phyloP scores from a whole-genome alignment of 2,888 invertebrate species.

The Tetragonisca angustula region DNA sequence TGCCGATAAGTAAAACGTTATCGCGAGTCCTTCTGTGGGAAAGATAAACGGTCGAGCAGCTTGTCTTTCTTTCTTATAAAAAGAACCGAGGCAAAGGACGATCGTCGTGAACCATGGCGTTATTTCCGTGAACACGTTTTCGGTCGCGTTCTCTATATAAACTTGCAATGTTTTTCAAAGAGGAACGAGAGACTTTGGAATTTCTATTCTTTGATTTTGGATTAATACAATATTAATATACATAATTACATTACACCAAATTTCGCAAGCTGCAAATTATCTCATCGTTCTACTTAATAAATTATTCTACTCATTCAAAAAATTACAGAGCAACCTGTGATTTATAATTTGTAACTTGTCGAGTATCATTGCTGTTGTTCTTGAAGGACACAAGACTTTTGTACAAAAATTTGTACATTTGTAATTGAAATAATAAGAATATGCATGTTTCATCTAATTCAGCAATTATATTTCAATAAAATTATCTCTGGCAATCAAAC shows the following conservation, averaged over 20 bases:
- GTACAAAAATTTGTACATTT: too few relatives aligned
- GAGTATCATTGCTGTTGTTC: too few relatives aligned
- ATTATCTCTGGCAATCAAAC: background rate
- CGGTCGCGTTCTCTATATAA: conserved; percentile 14
- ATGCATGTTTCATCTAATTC: background rate
- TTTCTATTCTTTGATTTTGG: background rate
- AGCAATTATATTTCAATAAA: background rate
- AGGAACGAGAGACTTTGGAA: background rate
- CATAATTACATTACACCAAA: background rate
- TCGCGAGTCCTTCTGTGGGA: conserved; percentile 65
- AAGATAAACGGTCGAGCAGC: conserved; percentile 69
- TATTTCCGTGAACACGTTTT: conserved; percentile 27
- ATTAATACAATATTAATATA: background rate
- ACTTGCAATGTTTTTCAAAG: background rate
- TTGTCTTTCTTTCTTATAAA: conserved; percentile 64
- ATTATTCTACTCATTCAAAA: too few relatives aligned
- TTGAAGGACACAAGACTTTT: too few relatives aligned
- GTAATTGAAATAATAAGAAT: too few relatives aligned
- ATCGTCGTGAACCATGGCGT: conserved; percentile 21
- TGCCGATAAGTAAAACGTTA: conserved; percentile 70
- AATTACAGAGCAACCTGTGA: too few relatives aligned
- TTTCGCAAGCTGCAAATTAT: too few relatives aligned
- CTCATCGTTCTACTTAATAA: too few relatives aligned
- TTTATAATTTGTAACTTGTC: too few relatives aligned
- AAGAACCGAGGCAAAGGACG: conserved; percentile 40